These are phyloP conservation scores for Hippocampus comes DNA, from an alignment of 2,113 vertebrate genomes.

Conservation along the genomic window DNA sequence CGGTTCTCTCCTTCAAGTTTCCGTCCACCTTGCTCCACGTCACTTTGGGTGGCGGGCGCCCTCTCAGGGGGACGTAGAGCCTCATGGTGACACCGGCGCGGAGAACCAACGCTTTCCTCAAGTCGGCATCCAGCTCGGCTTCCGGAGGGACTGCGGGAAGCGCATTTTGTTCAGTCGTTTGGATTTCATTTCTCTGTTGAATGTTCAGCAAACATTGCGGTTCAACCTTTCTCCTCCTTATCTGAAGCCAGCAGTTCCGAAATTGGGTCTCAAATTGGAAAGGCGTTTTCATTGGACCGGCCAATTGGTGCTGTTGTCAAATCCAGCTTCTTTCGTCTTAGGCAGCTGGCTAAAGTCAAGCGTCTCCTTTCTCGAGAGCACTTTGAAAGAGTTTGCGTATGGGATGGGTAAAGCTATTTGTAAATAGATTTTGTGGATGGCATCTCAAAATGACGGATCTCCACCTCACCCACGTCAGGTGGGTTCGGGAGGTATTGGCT, in stretches of 20 bases:
- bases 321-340: too few relatives aligned
- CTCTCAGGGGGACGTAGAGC: slow-evolving; percentile 92
- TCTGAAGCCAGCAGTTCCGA: too few relatives aligned
- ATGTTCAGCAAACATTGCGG: not conserved
- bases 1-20: slow-evolving; percentile 86
- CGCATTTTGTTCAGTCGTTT: not conserved
- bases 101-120: slow-evolving; percentile 89
- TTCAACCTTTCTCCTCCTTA: not conserved
- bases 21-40: slow-evolving; percentile 89
- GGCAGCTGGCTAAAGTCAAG: too few relatives aligned
- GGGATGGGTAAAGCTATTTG: too few relatives aligned
- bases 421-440: too few relatives aligned
- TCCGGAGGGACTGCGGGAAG: slow-evolving; percentile 84
- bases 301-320: too few relatives aligned
- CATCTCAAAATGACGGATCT: too few relatives aligned
- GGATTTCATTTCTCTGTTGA: not conserved
- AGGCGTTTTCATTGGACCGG: too few relatives aligned
- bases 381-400: too few relatives aligned
- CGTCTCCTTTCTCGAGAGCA: too few relatives aligned
- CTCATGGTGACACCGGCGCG: slow-evolving; percentile 96
- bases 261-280: too few relatives aligned
- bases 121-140: slow-evolving; percentile 92
- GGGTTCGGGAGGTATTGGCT: not conserved
- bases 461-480: too few relatives aligned
- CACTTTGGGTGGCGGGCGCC: slow-evolving; percentile 91